phyloP scores from a whole-genome alignment of 64 coral and sea anemone species.

The Catalaphyllia jardinei region DNA sequence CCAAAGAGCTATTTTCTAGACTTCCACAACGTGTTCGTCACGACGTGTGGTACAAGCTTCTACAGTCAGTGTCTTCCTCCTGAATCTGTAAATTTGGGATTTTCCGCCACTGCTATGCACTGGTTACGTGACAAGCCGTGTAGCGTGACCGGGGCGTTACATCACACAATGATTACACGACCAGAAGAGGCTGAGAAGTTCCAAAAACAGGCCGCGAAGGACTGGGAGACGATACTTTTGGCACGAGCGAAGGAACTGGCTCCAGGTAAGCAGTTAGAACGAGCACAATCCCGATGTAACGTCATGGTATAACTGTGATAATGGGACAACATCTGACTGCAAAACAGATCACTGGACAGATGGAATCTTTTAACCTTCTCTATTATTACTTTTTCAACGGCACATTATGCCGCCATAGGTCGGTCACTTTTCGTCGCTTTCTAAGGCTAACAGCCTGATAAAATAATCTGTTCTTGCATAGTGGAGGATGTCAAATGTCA shows the following conservation, averaged over 20 bases:
- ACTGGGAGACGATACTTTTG: constrained; percentile 69
- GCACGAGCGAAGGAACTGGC: constrained; percentile 54
- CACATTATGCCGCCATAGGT: too few relatives aligned
- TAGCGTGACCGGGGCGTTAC: constrained; percentile 49
- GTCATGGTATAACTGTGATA: too few relatives aligned
- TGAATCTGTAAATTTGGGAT: constrained; percentile 37
- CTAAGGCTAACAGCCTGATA: too few relatives aligned
- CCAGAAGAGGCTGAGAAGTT: constrained; percentile 51
- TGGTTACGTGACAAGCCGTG: constrained; percentile 68
- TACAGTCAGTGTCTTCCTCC: not conserved
- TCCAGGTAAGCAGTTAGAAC: constrained; percentile 16
- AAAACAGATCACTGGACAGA: too few relatives aligned
- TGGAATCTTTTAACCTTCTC: too few relatives aligned
- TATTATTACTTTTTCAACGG: too few relatives aligned
- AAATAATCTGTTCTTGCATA: too few relatives aligned
- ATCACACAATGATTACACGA: constrained; percentile 48
- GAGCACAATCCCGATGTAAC: too few relatives aligned
- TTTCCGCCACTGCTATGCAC: constrained; percentile 56
- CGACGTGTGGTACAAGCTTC: constrained; percentile 57
- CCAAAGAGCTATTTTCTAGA: constrained; percentile 52
- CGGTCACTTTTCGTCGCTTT: too few relatives aligned
- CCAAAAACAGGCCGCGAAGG: constrained; percentile 52
- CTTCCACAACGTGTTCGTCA: constrained; percentile 60
- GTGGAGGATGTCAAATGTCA: too few relatives aligned
- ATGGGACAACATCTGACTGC: too few relatives aligned